Evolutionary conservation across 2,888 invertebrate species (phyloP), one percentile per base, ranked within the genome.

Genomic region (Drosophila percnosoma): DNA sequence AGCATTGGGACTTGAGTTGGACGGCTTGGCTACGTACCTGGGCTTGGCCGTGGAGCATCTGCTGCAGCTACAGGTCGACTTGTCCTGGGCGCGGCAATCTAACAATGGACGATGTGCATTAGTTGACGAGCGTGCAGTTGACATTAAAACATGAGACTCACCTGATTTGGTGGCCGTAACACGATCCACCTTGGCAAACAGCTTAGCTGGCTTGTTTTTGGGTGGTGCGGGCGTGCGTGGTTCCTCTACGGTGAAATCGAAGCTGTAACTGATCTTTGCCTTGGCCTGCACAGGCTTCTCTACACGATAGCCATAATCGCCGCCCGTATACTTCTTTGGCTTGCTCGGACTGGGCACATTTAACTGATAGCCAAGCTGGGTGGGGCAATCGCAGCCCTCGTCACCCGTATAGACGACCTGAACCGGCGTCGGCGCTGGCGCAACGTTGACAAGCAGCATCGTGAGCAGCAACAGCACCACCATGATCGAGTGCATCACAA

Each of bases 171-270:
- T 80, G 18, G 87, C 67, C 4, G 85, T 78, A 13, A 92, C 67
- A 8, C 90, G 90, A 73, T 92, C 91, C 33, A 92, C 78, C 64
- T 86, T 85, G 36, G 91, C 89, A 31, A 80, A 90, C 3, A 92
- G 75, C 49, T 90, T 79, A 42, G 73, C 63, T 33, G 87, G 87
- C 13, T 75, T 69, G 8, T 51, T 18, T 24, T 78, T 78, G 2
- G 75, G 76, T 5, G 82, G 81, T 11, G 74, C 31, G 1, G 87
- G 85, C 10, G 82, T 71, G 13, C 81, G 76, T 0, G 93, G 93
- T 38, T 92, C 86, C 63, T 93, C 91, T 7, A 92, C 91, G 36
- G 82, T 81, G 31, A 92, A 90, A 61, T 93, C 92, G 38, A 92
- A 90, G 51, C 87, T 89, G 36, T 91, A 92, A 31, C 85, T 80